Conservation (phyloP, 2,888 invertebrate species). For the Caenorhabditis sp. region DNA sequence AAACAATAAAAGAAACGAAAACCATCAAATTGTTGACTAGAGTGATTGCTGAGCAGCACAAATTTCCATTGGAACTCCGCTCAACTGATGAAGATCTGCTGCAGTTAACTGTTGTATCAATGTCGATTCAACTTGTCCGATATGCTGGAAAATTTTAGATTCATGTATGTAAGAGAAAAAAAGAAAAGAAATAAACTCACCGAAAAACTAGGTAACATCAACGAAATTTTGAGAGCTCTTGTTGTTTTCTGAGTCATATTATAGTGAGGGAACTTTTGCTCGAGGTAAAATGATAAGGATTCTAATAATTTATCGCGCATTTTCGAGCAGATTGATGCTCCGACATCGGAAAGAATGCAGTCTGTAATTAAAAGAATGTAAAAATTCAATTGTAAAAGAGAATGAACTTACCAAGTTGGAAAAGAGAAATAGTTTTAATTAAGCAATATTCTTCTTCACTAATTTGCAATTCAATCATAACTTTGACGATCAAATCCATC, state of each 20-base stretch:
- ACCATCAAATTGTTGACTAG: no score
- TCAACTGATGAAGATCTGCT: constrained; percentile 47
- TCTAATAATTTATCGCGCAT: constrained; percentile 50
- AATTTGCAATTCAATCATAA: constrained; percentile 55
- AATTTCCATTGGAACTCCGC: constrained; percentile 58
- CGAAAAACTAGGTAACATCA: constrained; percentile 57
- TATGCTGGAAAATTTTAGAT: constrained; percentile 57
- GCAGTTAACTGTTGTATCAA: constrained; percentile 50
- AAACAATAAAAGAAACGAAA: neutral
- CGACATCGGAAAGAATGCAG: constrained; percentile 46
- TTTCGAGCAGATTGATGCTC: constrained; percentile 22
- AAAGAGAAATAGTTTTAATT: constrained; percentile 57
- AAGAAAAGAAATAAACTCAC: constrained; percentile 30
- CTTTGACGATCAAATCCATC: constrained; percentile 55
- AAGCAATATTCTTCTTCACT: constrained; percentile 57
- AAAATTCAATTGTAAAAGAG: no score
- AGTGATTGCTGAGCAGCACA: constrained; percentile 33
- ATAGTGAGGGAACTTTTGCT: constrained; percentile 43
- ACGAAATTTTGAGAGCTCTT: constrained; percentile 46
- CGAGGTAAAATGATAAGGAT: constrained; percentile 46
- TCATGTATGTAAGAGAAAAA: neutral
- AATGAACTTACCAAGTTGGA: constrained; percentile 53
- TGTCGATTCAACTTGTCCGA: constrained; percentile 54
- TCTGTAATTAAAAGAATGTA: constrained; percentile 34
- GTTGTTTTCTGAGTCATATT: constrained; percentile 43